Base-by-base conservation (phyloP, 2,888 invertebrate genomes). In the Galeopsomyia nigrocyanea region DNA sequence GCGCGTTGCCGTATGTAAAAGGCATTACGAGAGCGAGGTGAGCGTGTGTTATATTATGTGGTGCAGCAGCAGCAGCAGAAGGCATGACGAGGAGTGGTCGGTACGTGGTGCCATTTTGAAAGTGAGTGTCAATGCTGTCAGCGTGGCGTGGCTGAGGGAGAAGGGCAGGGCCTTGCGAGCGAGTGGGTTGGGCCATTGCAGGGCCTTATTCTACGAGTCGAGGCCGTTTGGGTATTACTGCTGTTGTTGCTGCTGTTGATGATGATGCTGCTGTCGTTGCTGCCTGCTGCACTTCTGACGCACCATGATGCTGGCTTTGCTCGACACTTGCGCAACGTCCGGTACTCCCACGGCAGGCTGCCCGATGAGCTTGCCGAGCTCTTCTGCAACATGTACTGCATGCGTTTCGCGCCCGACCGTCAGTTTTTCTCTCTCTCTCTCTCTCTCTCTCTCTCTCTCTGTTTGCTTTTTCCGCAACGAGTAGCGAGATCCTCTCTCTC, bases 311-410 rank as follows among this genome's bases (percentile, higher is more conserved):
- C 70, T 19, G 51, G 51, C 67, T 73, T 72, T 13, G 60, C 21
- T 13, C 53, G 70, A 46, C 75, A 75, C 68, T 75, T 75, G 68
- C 65, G 73, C 63, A 68, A 61, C 31, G 51, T 68, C 26, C 73
- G 51, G 67, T 75, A 72, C 69, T 72, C 72, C 75, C 75, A 69
- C 46, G 70, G 60, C 26, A 39, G 19, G 10, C 17, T 31, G 46
- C 61, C 51, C 58, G 51, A 26, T 13, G 50, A n/a, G 53, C 17
- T n/a, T 6, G 53, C 53, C 19, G 53, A n/a, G 19, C n/a, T 39
- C 39, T 53, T 39, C 39, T 53, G 53, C 53, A 53, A 53, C 19
- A 53, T 53, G 53, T 53, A 53, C 53, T 53, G 53, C 50, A 50
- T 6, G 16, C 7, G 39, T 39, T 39, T 39, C 7, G 39, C 39